Evolutionary conservation across 2,888 invertebrate genomes (phyloP).

Genomic region (Ernsta delagoae): DNA sequence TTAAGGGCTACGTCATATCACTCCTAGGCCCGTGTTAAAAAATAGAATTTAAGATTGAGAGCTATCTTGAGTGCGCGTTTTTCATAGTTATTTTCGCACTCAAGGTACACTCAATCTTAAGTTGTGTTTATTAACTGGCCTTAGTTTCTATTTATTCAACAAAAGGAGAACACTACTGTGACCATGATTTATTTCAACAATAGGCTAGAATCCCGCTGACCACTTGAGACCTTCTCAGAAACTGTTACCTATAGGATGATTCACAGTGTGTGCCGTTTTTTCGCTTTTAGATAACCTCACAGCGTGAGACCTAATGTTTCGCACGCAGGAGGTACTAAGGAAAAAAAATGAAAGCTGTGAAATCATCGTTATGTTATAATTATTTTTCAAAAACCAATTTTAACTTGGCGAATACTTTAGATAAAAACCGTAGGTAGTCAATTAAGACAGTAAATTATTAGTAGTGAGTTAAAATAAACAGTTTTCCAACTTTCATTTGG

Average conservation of each 20-base stretch:
- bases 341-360: background rate
- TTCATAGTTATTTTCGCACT: no score
- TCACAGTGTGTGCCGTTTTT: constrained; percentile 48
- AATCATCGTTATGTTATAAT: background rate
- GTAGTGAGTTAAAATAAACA: no score
- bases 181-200: constrained; percentile 39
- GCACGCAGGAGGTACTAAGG: background rate
- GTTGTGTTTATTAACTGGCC: no score
- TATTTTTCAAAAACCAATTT: background rate
- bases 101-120: no score
- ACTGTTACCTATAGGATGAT: constrained; percentile 48
- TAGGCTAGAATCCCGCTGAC: constrained; percentile 58
- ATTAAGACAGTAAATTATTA: no score
- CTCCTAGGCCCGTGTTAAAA: no score
- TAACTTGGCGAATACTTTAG: no score
- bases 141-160: constrained; percentile 28
- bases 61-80: no score
- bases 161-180: constrained; percentile 31
- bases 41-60: no score
- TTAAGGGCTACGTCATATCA: no score
- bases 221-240: constrained; percentile 60
- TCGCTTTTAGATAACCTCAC: constrained; percentile 30
- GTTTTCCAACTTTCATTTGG: no score
- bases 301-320: constrained; percentile 20
- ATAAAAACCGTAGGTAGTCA: no score